Percentiles rank a stretch among this genome's conserved stretches.
Conservation (phyloP, 2,888 invertebrate species). For the Tupiocoris notatus region DNA sequence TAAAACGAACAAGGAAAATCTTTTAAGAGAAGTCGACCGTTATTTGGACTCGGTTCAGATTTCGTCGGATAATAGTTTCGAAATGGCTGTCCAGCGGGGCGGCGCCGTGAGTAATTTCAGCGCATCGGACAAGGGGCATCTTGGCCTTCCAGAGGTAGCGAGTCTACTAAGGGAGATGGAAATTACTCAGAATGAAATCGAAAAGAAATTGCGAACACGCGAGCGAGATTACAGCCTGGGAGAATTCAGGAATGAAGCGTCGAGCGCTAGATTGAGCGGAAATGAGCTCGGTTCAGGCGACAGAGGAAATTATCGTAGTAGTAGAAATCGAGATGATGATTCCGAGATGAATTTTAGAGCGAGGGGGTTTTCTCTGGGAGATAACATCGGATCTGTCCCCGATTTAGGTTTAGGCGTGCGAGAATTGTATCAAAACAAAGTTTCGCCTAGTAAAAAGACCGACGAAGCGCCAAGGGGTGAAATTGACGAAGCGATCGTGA, state of each 20-base stretch:
- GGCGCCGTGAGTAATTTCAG: neutral
- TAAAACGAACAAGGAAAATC: slow-evolving; percentile 16
- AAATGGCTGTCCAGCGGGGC: neutral
- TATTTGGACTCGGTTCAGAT: slow-evolving; percentile 32
- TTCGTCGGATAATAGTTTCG: slow-evolving; percentile 12
- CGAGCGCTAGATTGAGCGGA: neutral
- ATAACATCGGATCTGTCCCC: slow-evolving; percentile 54
- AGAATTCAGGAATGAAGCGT: neutral
- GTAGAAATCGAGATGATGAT: neutral
- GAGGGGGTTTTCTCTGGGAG: slow-evolving; percentile 50
- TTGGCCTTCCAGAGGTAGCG: slow-evolving; percentile 55
- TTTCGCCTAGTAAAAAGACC: slow-evolving; percentile 1
- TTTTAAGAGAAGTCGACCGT: slow-evolving; percentile 41
- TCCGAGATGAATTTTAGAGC: neutral
- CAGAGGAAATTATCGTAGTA: neutral
- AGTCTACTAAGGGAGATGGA: slow-evolving; percentile 56
- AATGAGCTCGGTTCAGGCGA: neutral
- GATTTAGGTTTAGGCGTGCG: slow-evolving; percentile 54
- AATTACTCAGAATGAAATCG: slow-evolving; percentile 54
- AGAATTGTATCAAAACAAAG: slow-evolving; percentile 43
- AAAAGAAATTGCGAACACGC: slow-evolving; percentile 50
- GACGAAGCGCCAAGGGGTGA: slow-evolving; percentile 4
- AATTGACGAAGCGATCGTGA: slow-evolving; percentile 35
- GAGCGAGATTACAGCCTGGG: slow-evolving; percentile 48
- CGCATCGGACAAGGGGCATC: slow-evolving; percentile 6